phyloP scores from a whole-genome alignment of 2,113 vertebrate species.

The Mungos mungo region DNA sequence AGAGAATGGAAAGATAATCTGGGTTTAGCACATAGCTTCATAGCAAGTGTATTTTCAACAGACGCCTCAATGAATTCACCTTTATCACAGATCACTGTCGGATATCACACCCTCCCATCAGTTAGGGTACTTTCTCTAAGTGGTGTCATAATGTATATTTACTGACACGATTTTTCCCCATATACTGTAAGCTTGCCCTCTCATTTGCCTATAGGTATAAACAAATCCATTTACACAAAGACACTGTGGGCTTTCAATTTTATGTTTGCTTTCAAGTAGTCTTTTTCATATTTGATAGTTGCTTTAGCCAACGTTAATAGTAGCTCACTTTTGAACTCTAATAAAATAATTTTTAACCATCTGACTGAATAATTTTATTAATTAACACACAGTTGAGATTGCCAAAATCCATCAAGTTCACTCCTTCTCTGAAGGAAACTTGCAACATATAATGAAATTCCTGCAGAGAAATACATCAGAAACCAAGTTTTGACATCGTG shows the following conservation, averaged over 20 bases:
- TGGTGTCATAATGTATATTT: too few species aligned
- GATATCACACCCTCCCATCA: accelerated
- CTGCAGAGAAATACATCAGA: neutral
- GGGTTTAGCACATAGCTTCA: neutral
- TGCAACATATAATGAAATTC: neutral
- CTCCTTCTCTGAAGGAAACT: neutral
- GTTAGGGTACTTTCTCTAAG: neutral
- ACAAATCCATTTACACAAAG: neutral
- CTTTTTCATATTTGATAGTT: neutral
- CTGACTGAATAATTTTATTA: constrained; percentile 23
- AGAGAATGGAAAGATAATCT: neutral
- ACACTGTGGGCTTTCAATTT: neutral
- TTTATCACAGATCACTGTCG: neutral
- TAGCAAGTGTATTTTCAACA: neutral
- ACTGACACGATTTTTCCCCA: neutral
- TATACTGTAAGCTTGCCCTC: neutral
- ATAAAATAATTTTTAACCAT: neutral
- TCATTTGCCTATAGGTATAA: neutral
- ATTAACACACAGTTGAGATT: neutral
- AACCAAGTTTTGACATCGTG: neutral
- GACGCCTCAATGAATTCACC: accelerated
- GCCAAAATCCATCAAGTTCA: neutral
- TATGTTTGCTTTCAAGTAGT: neutral
- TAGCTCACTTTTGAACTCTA: neutral
- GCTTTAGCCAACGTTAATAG: neutral